Base-by-base conservation (phyloP, 2,888 invertebrate species). In the Melitaea athalia region DNA sequence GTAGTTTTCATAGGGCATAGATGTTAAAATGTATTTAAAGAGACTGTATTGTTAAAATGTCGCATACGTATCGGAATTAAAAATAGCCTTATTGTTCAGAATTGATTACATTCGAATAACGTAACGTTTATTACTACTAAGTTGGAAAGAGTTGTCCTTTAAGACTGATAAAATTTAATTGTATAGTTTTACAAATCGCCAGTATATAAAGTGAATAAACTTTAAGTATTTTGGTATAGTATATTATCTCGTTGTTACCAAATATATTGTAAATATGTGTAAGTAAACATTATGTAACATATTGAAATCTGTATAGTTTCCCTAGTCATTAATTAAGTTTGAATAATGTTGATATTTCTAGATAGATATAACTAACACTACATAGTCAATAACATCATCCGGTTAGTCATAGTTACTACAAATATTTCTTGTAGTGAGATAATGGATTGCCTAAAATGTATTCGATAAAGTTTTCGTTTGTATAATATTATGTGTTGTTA, bases 241-340 rank as follows among this genome's bases (percentile, higher is more conserved):
- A 76, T 78, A 74, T 78, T 86, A 87, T 92, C 90, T 90, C 92
- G 90, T 84, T 91, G 92, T 92, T 92, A 92, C 92, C 92, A 92
- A 92, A 92, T 92, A 89, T 90, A 85, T 88, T 89, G 88, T 92
- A 89, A 82, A 89, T 86, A 88, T 78, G 79, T 78, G 82, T 83
- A 84, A 79, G 78, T 75, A 81, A 76, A 79, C 79, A 83, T 80
- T 83, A 81, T 85, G 80, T 80, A 82, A 84, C 70, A 70, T 80
- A 78, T 78, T 79, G 77, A 80, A 77, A 82, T 84, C 81, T 90
- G 84, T 88, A 87, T 88, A 91, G 87, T 81, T 85, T 83, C 83
- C 88, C 92, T 92, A 92, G 92, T 92, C 92, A 92, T 90, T 91
- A 89, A 84, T 76, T 91, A 91, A 85, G 83, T 80, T 82, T 84